Base-by-base conservation (phyloP, 2,888 invertebrate genomes). In the Pristionchus entomophagus region DNA sequence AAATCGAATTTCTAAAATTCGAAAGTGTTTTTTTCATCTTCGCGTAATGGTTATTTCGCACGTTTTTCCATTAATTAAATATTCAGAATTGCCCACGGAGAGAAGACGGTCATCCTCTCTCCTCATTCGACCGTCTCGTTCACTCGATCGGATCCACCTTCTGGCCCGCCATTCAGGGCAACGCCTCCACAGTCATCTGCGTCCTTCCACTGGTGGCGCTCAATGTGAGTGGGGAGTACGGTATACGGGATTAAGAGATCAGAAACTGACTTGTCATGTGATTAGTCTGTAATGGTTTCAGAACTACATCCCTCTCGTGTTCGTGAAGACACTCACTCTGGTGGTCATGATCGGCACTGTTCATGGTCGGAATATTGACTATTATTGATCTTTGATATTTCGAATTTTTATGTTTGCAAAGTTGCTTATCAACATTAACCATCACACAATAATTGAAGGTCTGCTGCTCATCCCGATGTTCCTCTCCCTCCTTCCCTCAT, bases 301-400 rank as follows among this genome's bases (percentile, higher is more conserved):
- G 90, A 92, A 93, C 88, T 93, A 93, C 88, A 89, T 92, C 41
- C 93, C 93, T 10, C 88, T 92, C 59, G 93, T 93, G 14, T 93
- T 93, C 88, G 92, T 93, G 65, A 92, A 92, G 83, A 93, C 92
- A 14, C 92, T 93, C 73, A 87, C 88, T 1, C 89, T 93, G 45
- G 93, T 93, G 22, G 93, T 92, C 62, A 91, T 92, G 86, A 92
- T 91, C 89, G 93, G 93, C 49, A 87, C 92, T 53, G 88, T 88
- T 84, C 93, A 93, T 86, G 93, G 93, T 84, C 17, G 35, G 59
- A 10, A 32, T 0, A 35, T 65, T n/a, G n/a, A n/a, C n/a, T 1
- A 1, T n/a, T 19, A 17, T 65, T 35, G 65, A 35, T 65, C 35
- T 65, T 65, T 65, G 19, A 35, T 19, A 14, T 41, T 41, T 51